phyloP scores from a whole-genome alignment of 2,113 vertebrate genomes.

The Eira barbara region DNA sequence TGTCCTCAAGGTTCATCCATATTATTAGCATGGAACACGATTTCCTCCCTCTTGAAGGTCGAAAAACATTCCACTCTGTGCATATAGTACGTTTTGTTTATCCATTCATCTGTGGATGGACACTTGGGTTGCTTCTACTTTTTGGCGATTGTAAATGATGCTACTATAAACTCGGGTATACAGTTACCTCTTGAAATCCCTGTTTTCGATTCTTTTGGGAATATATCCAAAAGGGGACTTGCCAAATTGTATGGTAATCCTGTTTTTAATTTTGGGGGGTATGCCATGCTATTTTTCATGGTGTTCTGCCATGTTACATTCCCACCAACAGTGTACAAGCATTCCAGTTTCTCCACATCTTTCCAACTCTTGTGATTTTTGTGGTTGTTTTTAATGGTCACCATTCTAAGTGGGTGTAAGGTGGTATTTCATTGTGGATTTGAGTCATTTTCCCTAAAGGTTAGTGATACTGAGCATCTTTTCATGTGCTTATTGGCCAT shows the following conservation, averaged over 20 bases:
- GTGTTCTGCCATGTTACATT: background rate
- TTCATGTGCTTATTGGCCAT: background rate
- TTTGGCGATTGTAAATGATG: background rate
- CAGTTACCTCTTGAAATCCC: background rate
- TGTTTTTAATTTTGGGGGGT: background rate
- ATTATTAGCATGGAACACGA: background rate
- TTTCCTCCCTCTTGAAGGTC: background rate
- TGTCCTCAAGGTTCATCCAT: background rate
- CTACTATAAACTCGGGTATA: background rate
- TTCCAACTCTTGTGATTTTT: background rate
- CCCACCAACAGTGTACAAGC: background rate
- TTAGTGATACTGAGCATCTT: background rate
- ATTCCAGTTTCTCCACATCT: background rate
- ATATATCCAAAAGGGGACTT: background rate
- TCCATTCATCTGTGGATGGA: background rate
- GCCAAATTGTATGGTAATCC: background rate
- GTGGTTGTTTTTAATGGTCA: background rate
- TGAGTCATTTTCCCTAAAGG: background rate
- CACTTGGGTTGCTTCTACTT: background rate
- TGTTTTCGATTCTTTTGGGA: background rate
- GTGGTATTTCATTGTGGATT: background rate
- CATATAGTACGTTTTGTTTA: background rate
- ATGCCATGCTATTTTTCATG: background rate
- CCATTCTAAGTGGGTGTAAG: background rate
- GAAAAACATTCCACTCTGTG: background rate